Evolutionary conservation across 2,888 invertebrate genomes (phyloP).

Genomic region (Aricia artaxerxes): DNA sequence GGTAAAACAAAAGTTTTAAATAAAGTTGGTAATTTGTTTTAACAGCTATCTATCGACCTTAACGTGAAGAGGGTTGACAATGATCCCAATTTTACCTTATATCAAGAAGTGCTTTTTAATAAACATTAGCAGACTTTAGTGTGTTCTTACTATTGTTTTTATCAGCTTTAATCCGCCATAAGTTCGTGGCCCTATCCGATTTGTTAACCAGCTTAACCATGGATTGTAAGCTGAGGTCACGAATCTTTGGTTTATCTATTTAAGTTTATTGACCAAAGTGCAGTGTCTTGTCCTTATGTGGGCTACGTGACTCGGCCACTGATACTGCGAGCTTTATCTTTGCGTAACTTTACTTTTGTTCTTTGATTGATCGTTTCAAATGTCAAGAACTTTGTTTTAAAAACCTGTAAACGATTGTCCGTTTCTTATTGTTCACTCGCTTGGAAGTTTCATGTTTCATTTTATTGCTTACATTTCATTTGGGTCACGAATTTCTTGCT

Average conservation of each 20-base stretch:
- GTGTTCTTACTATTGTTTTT: not conserved
- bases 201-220: constrained; percentile 9
- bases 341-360: constrained; percentile 8
- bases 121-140: too few species aligned
- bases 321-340: constrained; percentile 3
- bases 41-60: too few species aligned
- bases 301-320: constrained; percentile 9
- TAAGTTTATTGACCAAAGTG: constrained; percentile 16
- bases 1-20: too few species aligned
- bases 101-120: too few species aligned
- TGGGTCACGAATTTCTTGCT: not conserved
- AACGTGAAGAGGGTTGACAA: too few species aligned
- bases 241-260: not conserved
- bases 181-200: not conserved
- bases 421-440: not conserved
- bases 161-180: not conserved
- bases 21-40: too few species aligned
- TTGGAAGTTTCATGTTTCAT: not conserved
- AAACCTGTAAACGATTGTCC: not conserved
- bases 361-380: constrained; percentile 13
- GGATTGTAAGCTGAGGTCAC: not conserved
- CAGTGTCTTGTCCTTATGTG: constrained; percentile 18
- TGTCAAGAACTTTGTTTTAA: constrained; percentile 21
- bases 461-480: not conserved
- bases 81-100: too few species aligned